A percentile compares a stretch with the other conserved stretches of the same genome.
Evolutionary conservation across 2,797 vertebrate genomes (phyloP).

Genomic region (Betta splendens): DNA sequence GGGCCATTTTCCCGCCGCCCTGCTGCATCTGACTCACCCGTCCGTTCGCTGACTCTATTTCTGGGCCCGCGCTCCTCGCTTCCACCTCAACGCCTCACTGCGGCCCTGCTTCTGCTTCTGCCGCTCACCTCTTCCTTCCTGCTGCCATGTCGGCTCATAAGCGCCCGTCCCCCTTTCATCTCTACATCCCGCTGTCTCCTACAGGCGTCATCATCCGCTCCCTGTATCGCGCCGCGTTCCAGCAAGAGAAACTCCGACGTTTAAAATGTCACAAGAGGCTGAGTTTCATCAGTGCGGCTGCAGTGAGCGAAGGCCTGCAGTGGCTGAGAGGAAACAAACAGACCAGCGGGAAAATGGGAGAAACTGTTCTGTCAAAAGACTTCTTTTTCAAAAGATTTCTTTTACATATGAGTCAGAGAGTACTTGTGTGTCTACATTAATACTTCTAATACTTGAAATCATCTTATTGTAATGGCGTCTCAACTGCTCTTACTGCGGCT

Average conservation of each 20-base stretch:
- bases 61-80: slow-evolving; percentile 28
- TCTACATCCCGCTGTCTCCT: slow-evolving; percentile 16
- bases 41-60: slow-evolving; percentile 37
- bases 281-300: not conserved
- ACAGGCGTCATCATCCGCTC: slow-evolving; percentile 8
- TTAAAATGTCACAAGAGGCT: slow-evolving; percentile 7
- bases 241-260: slow-evolving; percentile 15
- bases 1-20: slow-evolving; percentile 17
- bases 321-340: not conserved
- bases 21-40: slow-evolving; percentile 40
- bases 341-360: too few relatives aligned
- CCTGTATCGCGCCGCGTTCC: not conserved
- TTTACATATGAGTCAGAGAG: too few relatives aligned
- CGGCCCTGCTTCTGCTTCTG: slow-evolving; percentile 9
- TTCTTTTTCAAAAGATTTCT: too few relatives aligned
- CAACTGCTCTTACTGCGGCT: too few relatives aligned
- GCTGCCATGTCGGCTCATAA: slow-evolving; percentile 15
- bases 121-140: slow-evolving; percentile 8
- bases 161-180: slow-evolving; percentile 9
- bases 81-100: slow-evolving; percentile 38
- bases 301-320: too few relatives aligned
- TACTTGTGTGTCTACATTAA: too few relatives aligned
- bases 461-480: too few relatives aligned
- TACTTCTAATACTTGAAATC: too few relatives aligned
- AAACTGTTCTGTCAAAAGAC: too few relatives aligned